Evolutionary conservation across 2,113 vertebrate genomes (phyloP), one percentile per base, ranked within the genome.

Genomic region (rat (Rattus norvegicus)): DNA sequence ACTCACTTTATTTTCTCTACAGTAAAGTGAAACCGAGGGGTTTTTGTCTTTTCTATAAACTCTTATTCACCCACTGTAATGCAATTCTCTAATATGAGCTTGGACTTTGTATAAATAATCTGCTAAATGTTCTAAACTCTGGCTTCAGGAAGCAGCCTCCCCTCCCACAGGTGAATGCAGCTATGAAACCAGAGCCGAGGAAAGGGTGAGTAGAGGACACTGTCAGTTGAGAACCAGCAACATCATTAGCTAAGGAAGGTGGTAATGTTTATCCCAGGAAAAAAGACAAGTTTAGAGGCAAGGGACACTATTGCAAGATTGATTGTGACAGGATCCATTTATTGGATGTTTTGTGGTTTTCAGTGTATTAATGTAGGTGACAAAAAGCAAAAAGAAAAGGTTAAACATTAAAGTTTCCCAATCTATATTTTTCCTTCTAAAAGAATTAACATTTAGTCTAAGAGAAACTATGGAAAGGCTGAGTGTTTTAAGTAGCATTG

Each of bases 1-100:
- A 26, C 4, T 89, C 88, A 52, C 92, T 94, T 85, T 81, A 43
- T 91, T 95, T 95, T 5, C 3, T 30, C 77, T 72, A 72, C n/a
- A 73, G 10, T 61, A 20, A 3, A 30, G 59, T 61, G 30, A 95
- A 17, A 54, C 43, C 39, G 17, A 88, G 80, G 28, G 4, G 73
- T 0, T 4, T 84, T 63, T 39, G 12, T 92, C 17, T 90, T 13
- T 19, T 80, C 90, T 77, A 56, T 11, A 88, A 17, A 1, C 12
- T 72, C 49, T 67, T 63, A 39, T 63, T 52, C 6, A 24, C 79
- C 92, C 43, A 54, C 0, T 30, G 43, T 90, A 92, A 85, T 73
- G 0, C 2, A 63, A 8, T 5, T 76, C 56, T 61, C 77, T 11
- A 2, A 93, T 87, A 90, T 70, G 59, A 47, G 5, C n/a, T 63